Conservation (phyloP, 1,140 invertebrate species). For the Eumaeus atala region DNA sequence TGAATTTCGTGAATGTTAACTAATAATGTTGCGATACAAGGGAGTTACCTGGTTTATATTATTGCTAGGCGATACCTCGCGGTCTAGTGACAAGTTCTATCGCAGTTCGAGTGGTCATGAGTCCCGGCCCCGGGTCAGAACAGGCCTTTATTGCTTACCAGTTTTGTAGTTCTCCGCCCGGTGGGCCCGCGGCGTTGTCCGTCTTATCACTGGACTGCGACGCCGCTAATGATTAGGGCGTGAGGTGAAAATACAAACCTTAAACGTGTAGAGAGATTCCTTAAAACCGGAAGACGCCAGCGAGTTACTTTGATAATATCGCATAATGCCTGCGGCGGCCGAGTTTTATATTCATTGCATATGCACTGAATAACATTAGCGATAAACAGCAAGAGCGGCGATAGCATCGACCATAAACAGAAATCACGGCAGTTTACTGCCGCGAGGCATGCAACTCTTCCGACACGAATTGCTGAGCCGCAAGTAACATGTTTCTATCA, state of each 20-base stretch:
- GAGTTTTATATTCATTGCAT: constrained; percentile 5
- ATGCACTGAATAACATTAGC: neutral
- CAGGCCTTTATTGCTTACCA: too few species aligned
- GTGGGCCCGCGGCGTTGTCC: too few species aligned
- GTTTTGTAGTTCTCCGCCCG: too few species aligned
- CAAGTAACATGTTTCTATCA: neutral
- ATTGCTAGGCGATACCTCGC: too few species aligned
- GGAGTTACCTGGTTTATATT: too few species aligned
- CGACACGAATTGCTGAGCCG: neutral
- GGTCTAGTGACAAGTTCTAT: constrained; percentile 5
- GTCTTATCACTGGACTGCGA: too few species aligned
- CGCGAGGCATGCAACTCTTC: neutral
- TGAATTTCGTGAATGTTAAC: too few species aligned
- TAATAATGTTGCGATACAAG: too few species aligned
- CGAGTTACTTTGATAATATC: neutral
- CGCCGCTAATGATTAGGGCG: too few species aligned
- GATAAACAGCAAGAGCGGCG: constrained; percentile 1
- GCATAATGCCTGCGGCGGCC: neutral
- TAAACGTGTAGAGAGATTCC: neutral
- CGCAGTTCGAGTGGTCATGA: neutral
- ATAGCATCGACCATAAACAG: constrained; percentile 3
- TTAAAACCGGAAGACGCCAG: neutral
- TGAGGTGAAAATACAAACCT: too few species aligned
- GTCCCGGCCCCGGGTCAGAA: too few species aligned
- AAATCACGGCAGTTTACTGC: constrained; percentile 1